A percentile compares a stretch with the other conserved stretches of the same genome.
Conservation (phyloP, 2,888 invertebrate species). For the Rhingia campestris region DNA sequence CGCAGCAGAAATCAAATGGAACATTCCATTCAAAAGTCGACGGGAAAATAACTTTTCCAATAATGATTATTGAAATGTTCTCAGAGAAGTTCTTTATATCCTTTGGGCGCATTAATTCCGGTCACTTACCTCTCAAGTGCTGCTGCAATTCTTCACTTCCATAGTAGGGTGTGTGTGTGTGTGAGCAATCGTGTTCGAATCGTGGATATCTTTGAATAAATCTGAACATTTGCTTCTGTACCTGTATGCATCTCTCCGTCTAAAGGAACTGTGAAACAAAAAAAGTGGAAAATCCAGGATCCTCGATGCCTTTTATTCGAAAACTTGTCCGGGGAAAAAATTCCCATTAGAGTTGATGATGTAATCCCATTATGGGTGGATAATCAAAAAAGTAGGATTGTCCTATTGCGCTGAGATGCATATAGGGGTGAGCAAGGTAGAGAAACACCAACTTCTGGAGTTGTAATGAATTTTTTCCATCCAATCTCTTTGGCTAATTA, state of each 20-base stretch:
- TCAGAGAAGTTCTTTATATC: conserved; percentile 30
- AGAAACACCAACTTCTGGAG: conserved; percentile 6
- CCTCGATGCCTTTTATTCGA: conserved; percentile 14
- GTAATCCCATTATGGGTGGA: conserved; percentile 8
- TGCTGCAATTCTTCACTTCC: conserved; percentile 6
- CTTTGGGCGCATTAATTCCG: conserved; percentile 59
- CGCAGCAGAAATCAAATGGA: conserved; percentile 8
- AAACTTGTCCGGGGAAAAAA: conserved; percentile 36
- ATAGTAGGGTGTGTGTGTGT: background rate
- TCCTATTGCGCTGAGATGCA: conserved; percentile 22
- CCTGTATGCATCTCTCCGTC: background rate
- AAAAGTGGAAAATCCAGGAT: background rate
- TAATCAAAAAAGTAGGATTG: conserved; percentile 47
- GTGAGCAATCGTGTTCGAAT: background rate
- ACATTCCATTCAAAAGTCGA: conserved; percentile 8
- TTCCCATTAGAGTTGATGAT: conserved; percentile 30
- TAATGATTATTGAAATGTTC: conserved; percentile 63
- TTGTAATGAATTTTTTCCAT: conserved; percentile 63
- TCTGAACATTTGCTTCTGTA: background rate
- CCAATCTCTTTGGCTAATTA: conserved; percentile 69
- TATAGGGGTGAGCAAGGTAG: conserved; percentile 4
- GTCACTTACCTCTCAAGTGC: conserved; percentile 40
- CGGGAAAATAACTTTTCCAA: conserved; percentile 46
- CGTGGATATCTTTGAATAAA: conserved; percentile 16
- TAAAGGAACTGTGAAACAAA: background rate